Evolutionary conservation across 2,888 invertebrate species (phyloP), one percentile per base, ranked within the genome.

Genomic region (Carterocephalus palaemon): DNA sequence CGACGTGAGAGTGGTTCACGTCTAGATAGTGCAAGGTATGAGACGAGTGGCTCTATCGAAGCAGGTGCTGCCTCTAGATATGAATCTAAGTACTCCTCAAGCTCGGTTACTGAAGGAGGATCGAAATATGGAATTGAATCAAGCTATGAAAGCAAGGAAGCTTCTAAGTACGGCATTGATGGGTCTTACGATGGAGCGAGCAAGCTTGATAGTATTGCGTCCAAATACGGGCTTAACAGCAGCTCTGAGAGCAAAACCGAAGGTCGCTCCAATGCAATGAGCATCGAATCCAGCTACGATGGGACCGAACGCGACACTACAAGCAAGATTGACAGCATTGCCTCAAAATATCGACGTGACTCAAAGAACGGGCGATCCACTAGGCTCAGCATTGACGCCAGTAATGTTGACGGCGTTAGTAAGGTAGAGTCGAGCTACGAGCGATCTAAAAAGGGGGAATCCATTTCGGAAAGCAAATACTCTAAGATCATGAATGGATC

Each of bases 1-100:
- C 79, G 85, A 4, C 80, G 82, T 12, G 83, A 85, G 45, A 82
- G 84, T 42, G 83, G 82, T 1, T 67, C 81, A 0, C 74, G 76
- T 1, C 31, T 75, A 38, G 81, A 82, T 38, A 69, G 73, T 43
- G 65, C 70, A 6, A 70, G 62, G 33, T 70, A 75, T 40, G 78
- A 81, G 22, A 56, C 64, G 9, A 75, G 74, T 9, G 70, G 69
- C 5, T 57, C 76, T 4, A 48, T 72, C 16, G 85, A 84, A 48
- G 82, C 82, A 22, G 60, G 67, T 7, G 70, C 70, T 1, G 60
- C 70, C 22, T 73, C 80, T 2, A 69, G 75, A 23, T 78, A 80
- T 39, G 85, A 84, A 55, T 81, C 83, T 13, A 83, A 77, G 47
- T 84, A 81, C 52, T 69, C 77, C 5, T 68, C 70, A 48, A 68